Evolutionary conservation across 1,140 invertebrate genomes (phyloP), one percentile per base, ranked within the genome.

Genomic region (Lethrus apterus): DNA sequence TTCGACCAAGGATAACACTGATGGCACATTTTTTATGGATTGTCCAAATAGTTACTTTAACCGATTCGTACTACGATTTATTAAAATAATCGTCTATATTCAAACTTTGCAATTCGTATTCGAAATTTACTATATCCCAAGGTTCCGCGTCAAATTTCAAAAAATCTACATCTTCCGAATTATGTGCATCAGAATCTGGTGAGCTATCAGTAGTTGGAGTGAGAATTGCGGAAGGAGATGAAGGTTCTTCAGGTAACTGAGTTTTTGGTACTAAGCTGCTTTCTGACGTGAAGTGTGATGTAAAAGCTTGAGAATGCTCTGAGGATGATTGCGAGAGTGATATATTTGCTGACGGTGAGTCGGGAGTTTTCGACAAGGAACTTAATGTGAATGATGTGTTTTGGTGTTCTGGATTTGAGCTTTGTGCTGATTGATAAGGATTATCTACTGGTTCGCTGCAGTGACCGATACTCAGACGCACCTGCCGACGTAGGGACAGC

Each of bases 201-300:
- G 58, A 57, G 15, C 56, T 33, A 32, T 60, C 60, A 2, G 62
- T 72, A 23, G 73, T 73, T 7, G 75, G 72, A n/a, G 75, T 76
- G 0, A 77, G 56, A 48, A 71, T 69, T 43, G 74, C 73, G 53
- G 73, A 75, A 2, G 74, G 75, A 40, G 73, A 74, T n/a, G 70
- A 68, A 0, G 58, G 59, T 10, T 65, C 65, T 40, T 65, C 64
- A n/a, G 52, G 52, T 8, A 52, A 47, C 14, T 55, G 40, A 26
- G 50, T 53, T 40, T 54, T 56, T 10, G 54, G 56, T 15, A 58
- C 67, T 35, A 75, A 68, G 52, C 71, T 75, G 19, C 66, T 71
- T 9, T 71, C 65, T 2, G 74, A 76, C 1, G 73, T 73, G 52
- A 75, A 75, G 59, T 73, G 72, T n/a, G 73, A 75, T 13, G 73